Evolutionary conservation across 2,113 vertebrate genomes (phyloP).

Genomic region (Turnix velox): DNA sequence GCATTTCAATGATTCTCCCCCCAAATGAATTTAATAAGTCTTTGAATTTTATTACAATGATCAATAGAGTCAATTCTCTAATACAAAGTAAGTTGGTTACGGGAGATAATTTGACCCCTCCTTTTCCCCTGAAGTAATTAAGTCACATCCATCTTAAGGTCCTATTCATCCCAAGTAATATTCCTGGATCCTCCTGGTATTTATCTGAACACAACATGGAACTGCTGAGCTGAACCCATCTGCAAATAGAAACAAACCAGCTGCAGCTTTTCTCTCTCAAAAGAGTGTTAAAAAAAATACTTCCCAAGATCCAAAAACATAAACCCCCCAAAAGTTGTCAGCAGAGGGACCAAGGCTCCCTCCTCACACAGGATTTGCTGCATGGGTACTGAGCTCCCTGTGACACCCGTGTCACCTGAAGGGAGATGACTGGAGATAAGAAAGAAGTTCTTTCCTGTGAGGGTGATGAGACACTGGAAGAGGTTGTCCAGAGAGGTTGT

Average conservation of each 20-base stretch:
- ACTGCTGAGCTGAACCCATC: background rate
- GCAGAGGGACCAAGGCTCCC: background rate
- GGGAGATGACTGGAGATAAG: too few species aligned
- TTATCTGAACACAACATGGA: conserved; percentile 9
- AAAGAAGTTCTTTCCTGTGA: too few species aligned
- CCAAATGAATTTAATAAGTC: conserved; percentile 66
- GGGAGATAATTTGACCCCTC: conserved; percentile 60
- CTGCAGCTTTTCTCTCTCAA: background rate
- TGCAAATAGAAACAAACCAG: conserved; percentile 19
- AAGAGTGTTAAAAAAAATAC: background rate
- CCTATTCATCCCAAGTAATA: conserved; percentile 53
- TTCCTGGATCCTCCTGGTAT: background rate
- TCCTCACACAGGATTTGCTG: accelerated
- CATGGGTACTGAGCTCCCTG: accelerated
- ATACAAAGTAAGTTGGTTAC: conserved; percentile 64
- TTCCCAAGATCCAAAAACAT: background rate
- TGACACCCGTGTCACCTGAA: background rate
- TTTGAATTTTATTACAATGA: conserved; percentile 73
- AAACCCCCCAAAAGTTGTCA: background rate
- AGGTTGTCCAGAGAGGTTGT: too few species aligned
- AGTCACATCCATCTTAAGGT: conserved; percentile 63
- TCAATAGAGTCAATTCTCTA: conserved; percentile 73
- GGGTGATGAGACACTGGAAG: too few species aligned
- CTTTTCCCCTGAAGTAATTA: conserved; percentile 64
- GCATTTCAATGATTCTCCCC: conserved; percentile 63